Percentiles rank a stretch among this genome's conserved stretches.
Evolutionary conservation across 2,113 vertebrate genomes (phyloP).

Genomic region (Lucifuga dentata): DNA sequence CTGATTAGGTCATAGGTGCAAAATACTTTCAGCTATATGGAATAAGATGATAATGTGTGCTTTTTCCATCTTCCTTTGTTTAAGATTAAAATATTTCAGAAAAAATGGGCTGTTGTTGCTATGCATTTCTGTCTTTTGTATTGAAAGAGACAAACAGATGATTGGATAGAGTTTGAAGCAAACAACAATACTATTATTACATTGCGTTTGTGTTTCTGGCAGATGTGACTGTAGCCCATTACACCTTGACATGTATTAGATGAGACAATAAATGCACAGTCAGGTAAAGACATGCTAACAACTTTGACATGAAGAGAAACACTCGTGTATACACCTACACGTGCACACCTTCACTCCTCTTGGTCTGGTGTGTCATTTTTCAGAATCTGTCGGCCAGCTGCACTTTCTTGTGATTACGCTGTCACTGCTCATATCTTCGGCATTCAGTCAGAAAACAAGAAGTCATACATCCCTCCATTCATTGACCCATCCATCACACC

Average conservation of each 20-base stretch:
- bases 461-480: slow-evolving; percentile 55
- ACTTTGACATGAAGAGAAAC: slow-evolving; percentile 8
- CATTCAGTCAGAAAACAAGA: slow-evolving; percentile 66
- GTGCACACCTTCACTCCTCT: neutral
- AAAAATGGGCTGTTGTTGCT: too few species aligned
- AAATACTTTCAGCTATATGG: neutral
- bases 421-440: slow-evolving; percentile 64
- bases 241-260: slow-evolving; percentile 47
- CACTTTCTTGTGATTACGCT: slow-evolving; percentile 73
- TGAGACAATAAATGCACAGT: slow-evolving; percentile 38
- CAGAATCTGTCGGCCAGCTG: slow-evolving; percentile 59
- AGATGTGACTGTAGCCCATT: slow-evolving; percentile 45
- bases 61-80: neutral
- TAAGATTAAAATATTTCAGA: neutral
- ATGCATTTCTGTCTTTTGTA: neutral
- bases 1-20: slow-evolving; percentile 5
- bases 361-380: slow-evolving; percentile 50
- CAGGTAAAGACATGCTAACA: slow-evolving; percentile 27
- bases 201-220: slow-evolving; percentile 42
- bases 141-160: neutral
- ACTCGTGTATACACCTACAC: neutral
- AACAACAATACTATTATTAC: slow-evolving; percentile 10
- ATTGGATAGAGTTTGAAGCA: neutral
- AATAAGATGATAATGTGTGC: neutral
- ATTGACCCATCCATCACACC: slow-evolving; percentile 34